These are phyloP conservation scores for Puma concolor DNA, from an alignment of 2,113 vertebrate genomes.

Conservation along the genomic window DNA sequence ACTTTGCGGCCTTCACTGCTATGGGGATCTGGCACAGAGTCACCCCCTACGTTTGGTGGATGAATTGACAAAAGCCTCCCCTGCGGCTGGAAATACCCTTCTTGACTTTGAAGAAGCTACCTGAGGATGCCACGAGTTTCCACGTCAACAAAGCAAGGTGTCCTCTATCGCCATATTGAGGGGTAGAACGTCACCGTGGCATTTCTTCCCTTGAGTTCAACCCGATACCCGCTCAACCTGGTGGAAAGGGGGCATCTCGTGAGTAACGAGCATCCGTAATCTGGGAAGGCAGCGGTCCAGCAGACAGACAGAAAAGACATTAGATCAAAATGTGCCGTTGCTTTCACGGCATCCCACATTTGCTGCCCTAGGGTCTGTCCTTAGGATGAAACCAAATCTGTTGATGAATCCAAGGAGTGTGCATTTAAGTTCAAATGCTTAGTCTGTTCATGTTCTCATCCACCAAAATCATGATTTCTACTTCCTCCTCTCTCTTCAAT, in stretches of 20 bases:
- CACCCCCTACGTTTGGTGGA: too few relatives aligned
- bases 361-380: not conserved
- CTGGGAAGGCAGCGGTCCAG: too few relatives aligned
- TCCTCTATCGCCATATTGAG: not conserved
- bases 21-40: not conserved
- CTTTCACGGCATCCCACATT: not conserved
- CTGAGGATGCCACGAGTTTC: not conserved
- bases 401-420: not conserved
- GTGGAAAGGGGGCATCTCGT: not conserved
- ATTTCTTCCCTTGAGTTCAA: not conserved
- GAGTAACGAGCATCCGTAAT: not conserved
- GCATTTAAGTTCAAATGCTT: not conserved
- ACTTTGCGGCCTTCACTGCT: not conserved
- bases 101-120: too few relatives aligned
- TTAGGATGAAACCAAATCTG: not conserved
- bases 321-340: not conserved
- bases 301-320: not conserved
- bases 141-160: not conserved
- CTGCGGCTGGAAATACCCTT: not conserved
- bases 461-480: not conserved
- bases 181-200: not conserved
- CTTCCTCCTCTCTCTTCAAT: not conserved
- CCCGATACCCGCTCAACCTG: rapidly evolving
- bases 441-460: not conserved
- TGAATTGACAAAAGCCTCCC: not conserved